These are phyloP conservation scores for Dicaeum eximium DNA, from an alignment of 2,113 vertebrate genomes.

Conservation along the genomic window DNA sequence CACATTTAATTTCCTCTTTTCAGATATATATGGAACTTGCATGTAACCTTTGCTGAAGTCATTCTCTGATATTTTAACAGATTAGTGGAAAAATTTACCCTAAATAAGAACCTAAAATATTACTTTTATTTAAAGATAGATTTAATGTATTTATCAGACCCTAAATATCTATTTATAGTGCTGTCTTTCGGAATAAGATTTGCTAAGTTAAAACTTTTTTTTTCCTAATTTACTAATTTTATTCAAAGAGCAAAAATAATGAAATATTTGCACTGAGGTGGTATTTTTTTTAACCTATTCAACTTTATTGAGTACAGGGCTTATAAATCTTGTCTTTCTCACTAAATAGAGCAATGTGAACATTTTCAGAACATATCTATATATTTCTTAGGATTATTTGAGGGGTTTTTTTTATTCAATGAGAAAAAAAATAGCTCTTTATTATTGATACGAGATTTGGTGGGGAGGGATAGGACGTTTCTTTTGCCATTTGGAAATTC, in stretches of 20 bases:
- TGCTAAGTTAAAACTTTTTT: background rate
- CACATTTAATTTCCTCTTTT: constrained; percentile 5
- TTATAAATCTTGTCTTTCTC: background rate
- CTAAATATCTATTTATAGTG: background rate
- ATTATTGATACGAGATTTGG: background rate
- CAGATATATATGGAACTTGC: background rate
- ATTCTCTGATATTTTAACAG: background rate
- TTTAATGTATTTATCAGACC: background rate
- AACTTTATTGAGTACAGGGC: background rate
- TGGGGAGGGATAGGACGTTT: rapidly evolving
- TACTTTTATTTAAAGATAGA: background rate
- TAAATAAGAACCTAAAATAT: background rate
- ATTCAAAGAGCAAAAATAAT: background rate
- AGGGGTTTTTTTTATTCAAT: background rate
- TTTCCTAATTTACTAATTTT: background rate
- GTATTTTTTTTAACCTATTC: background rate
- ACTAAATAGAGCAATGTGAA: background rate
- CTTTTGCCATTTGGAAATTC: background rate
- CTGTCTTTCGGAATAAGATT: background rate
- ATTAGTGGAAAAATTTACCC: background rate
- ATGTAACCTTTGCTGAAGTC: background rate
- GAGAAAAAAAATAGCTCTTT: background rate
- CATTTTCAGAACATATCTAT: background rate
- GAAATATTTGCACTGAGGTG: background rate
- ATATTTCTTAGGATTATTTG: background rate